Evolutionary conservation across 2,113 vertebrate genomes (phyloP), one percentile per base, ranked within the genome.

Genomic region (Camelus bactrianus): DNA sequence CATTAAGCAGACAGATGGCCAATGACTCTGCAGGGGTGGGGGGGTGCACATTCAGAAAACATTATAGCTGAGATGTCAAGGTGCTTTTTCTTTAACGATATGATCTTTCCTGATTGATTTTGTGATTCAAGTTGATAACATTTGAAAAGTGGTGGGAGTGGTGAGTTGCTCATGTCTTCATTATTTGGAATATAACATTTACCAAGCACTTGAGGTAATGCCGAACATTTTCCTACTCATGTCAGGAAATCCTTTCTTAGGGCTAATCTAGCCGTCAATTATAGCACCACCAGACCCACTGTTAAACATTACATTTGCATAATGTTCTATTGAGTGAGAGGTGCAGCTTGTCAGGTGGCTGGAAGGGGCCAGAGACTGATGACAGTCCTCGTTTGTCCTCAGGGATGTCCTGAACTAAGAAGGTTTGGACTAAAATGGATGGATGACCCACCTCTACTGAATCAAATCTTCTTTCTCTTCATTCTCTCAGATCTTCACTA

Each of bases 161-260:
- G 46, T 84, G 22, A 88, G 69, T 90, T 90, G 62, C 26, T 95
- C 20, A 35, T 14, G 1, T 94, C 60, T 94, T 95, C 92, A 94
- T 95, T 94, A 96, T 93, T 96, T 92, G 38, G 52, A 94, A 86
- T 79, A 96, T 92, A 38, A 88, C 87, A 85, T 97, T 96, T 91
- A 76, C 54, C 30, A 90, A 88, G 26, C 50, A 94, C 65, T 94
- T 42, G 67, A 90, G 15, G 79, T 81, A 96, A 89, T 67, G 62
- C 76, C 73, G 85, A 94, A 85, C 46, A 62, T 69, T 94, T 95
- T 93, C 70, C 52, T 85, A 77, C 70, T 93, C 86, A 92, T 92
- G 58, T 95, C 88, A 96, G 84, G 79, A 96, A 96, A 87, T 90
- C 56, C 42, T 92, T 97, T 96, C 84, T 93, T 93, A 75, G 22